Evolutionary conservation across 2,888 invertebrate species (phyloP).

Genomic region (Tipula helvola): DNA sequence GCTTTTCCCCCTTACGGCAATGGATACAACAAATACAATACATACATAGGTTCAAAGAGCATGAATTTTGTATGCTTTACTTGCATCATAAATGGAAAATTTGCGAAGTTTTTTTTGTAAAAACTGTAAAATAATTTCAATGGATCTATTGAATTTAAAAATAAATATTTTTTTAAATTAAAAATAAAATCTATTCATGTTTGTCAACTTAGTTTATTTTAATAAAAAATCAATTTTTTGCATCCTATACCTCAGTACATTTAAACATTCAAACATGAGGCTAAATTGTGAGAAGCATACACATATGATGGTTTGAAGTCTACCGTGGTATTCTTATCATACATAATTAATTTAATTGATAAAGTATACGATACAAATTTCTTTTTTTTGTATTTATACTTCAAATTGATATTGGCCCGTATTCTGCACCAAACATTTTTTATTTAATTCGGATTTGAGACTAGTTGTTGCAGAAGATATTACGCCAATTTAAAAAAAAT

Average conservation of each 20-base stretch:
- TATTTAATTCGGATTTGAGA: too few species aligned
- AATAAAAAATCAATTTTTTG: background rate
- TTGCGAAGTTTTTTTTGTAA: background rate
- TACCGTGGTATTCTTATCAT: too few species aligned
- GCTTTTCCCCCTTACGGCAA: background rate
- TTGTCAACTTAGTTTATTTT: background rate
- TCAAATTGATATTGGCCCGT: too few species aligned
- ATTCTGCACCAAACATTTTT: too few species aligned
- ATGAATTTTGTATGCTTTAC: background rate
- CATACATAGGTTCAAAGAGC: background rate
- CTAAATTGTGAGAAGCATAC: too few species aligned
- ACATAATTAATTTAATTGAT: too few species aligned
- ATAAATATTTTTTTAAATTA: background rate
- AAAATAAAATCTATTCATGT: background rate
- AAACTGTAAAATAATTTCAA: background rate
- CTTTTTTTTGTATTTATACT: too few species aligned
- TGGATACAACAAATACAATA: background rate
- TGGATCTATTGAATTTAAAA: background rate
- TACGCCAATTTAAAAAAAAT: too few species aligned
- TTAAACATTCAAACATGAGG: too few species aligned
- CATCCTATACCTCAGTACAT: background rate
- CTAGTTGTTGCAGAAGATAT: too few species aligned
- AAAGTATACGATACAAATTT: too few species aligned
- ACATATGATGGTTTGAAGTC: too few species aligned
- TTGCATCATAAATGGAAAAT: background rate